A percentile compares a stretch with the other conserved stretches of the same genome.
phyloP scores from a whole-genome alignment of 2,888 invertebrate species.

The Philereme transversata region DNA sequence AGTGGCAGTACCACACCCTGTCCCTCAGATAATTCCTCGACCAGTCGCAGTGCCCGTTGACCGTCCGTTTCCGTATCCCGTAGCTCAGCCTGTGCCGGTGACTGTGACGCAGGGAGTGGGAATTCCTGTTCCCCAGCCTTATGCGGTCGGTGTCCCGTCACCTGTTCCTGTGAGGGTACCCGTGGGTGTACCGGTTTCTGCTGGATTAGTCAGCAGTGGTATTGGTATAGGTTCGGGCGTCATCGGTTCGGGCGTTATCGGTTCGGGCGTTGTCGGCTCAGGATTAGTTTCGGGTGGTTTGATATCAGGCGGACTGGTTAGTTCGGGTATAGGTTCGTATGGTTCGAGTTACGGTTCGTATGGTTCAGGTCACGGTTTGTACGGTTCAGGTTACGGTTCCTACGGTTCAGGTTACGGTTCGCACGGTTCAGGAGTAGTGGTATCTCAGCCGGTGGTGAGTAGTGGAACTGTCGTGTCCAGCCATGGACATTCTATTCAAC shows the following conservation, averaged over 20 bases:
- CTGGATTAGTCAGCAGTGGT: conserved; percentile 27
- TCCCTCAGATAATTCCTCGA: conserved; percentile 73
- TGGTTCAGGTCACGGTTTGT: conserved; percentile 14
- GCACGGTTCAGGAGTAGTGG: not conserved
- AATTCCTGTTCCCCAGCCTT: conserved; percentile 81
- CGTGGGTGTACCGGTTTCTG: conserved; percentile 49
- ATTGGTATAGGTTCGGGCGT: conserved; percentile 23
- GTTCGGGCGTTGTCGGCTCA: conserved; percentile 15
- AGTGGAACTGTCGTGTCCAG: conserved; percentile 38
- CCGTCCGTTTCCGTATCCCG: conserved; percentile 81
- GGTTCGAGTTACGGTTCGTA: conserved; percentile 19
- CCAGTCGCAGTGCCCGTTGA: conserved; percentile 78
- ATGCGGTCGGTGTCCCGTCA: conserved; percentile 70
- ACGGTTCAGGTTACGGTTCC: conserved; percentile 15
- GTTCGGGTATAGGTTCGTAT: conserved; percentile 13
- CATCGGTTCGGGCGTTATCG: conserved; percentile 16
- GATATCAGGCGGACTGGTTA: conserved; percentile 15
- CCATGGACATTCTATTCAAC: conserved; percentile 50
- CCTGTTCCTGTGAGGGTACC: conserved; percentile 69
- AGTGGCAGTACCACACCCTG: conserved; percentile 76
- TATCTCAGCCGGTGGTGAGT: conserved; percentile 26
- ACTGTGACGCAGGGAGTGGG: conserved; percentile 78
- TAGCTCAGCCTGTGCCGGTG: conserved; percentile 81
- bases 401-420: conserved; percentile 10
- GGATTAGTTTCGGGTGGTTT: conserved; percentile 18